Evolutionary conservation across 2,113 vertebrate genomes (phyloP).

Genomic region (Crypturellus undulatus): DNA sequence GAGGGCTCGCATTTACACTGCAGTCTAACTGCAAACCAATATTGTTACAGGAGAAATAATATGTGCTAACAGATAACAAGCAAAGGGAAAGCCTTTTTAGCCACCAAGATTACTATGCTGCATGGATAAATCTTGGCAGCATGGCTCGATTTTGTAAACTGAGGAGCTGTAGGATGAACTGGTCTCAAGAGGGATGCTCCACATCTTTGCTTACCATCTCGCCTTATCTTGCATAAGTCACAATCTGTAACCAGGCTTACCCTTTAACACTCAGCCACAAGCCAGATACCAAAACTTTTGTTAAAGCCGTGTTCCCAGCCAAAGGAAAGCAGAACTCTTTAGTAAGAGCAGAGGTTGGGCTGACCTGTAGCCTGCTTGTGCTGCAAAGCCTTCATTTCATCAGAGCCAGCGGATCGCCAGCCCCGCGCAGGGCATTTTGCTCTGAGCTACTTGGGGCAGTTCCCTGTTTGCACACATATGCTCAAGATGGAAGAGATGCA

Average conservation of each 20-base stretch:
- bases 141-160: background rate
- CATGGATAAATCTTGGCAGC: background rate
- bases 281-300: background rate
- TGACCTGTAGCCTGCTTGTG: background rate
- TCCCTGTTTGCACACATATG: rapidly evolving
- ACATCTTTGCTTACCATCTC: background rate
- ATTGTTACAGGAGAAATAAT: background rate
- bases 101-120: background rate
- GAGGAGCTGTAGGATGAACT: background rate
- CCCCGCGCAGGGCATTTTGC: background rate
- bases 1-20: background rate
- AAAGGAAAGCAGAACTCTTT: background rate
- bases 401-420: background rate
- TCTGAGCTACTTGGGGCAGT: background rate
- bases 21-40: background rate
- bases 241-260: background rate
- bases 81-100: background rate
- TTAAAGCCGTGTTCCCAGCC: background rate
- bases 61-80: background rate
- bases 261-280: background rate
- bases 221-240: background rate
- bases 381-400: background rate
- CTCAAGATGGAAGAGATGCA: background rate
- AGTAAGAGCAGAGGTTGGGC: background rate
- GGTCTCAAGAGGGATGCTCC: background rate